Conservation (phyloP, 2,888 invertebrate genomes). For the Pyralis farinalis region DNA sequence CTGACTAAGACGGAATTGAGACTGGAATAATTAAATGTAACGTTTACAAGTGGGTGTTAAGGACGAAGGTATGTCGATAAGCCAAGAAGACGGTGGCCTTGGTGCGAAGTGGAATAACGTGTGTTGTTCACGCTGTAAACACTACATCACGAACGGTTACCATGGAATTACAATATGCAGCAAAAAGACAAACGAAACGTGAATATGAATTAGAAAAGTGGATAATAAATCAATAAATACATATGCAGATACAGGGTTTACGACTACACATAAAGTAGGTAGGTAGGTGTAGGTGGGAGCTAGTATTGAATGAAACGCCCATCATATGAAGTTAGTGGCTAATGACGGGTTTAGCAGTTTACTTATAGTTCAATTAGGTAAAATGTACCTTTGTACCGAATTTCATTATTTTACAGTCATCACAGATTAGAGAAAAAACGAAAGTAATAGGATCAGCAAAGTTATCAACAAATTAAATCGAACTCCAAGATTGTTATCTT, state of each 20-base stretch:
- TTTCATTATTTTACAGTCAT: too few species aligned
- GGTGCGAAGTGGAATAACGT: constrained; percentile 30
- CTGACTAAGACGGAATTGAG: constrained; percentile 12
- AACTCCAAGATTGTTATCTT: constrained; percentile 13
- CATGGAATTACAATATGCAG: not conserved
- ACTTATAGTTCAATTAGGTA: too few species aligned
- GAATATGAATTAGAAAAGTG: not conserved
- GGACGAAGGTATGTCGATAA: constrained; percentile 26
- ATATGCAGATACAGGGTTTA: not conserved
- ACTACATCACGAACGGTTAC: constrained; percentile 9
- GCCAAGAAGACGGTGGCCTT: constrained; percentile 35
- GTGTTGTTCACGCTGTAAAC: constrained; percentile 18
- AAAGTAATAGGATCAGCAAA: not conserved
- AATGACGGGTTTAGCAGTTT: too few species aligned
- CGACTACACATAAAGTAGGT: too few species aligned
- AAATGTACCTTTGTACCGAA: too few species aligned
- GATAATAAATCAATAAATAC: not conserved
- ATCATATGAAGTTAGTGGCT: too few species aligned
- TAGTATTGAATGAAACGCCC: too few species aligned
- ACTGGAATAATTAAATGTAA: constrained; percentile 7
- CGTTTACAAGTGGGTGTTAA: constrained; percentile 11
- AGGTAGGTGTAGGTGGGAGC: too few species aligned
- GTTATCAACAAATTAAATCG: not conserved
- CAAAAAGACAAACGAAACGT: not conserved
- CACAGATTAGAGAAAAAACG: too few species aligned